Evolutionary conservation across 2,113 vertebrate species (phyloP).

Genomic region (Protobothrops mucrosquamatus): DNA sequence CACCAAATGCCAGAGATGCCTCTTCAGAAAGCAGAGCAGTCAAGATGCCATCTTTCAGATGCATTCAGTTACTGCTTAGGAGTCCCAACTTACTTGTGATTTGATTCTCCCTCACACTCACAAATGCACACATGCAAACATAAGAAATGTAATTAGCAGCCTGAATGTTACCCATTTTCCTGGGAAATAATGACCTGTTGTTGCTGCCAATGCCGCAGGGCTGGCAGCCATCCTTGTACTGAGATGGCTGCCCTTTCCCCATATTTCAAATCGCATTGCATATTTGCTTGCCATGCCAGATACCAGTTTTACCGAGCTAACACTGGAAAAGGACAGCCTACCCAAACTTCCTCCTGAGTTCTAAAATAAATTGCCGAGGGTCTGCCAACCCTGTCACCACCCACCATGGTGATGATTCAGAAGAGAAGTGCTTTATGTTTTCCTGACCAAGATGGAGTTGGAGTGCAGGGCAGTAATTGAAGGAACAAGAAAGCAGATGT

Average conservation of each 20-base stretch:
- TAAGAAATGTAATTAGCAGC: not conserved
- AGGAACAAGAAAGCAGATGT: not conserved
- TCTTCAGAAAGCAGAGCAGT: not conserved
- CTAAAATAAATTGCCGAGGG: not conserved
- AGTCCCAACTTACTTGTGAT: not conserved
- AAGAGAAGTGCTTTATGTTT: not conserved
- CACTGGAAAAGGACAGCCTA: not conserved
- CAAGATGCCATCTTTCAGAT: not conserved
- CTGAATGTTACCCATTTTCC: not conserved
- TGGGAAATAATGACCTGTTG: not conserved
- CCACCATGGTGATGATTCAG: too few species aligned
- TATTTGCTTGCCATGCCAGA: not conserved
- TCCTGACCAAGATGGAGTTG: not conserved
- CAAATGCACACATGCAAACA: not conserved
- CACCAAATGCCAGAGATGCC: not conserved
- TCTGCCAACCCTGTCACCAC: not conserved
- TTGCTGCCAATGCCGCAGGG: not conserved
- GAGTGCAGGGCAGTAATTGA: not conserved
- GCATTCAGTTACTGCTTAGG: not conserved
- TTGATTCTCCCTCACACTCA: not conserved
- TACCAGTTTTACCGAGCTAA: not conserved
- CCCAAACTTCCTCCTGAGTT: not conserved
- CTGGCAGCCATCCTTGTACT: not conserved
- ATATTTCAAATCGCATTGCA: not conserved
- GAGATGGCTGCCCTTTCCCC: rapidly evolving